Evolutionary conservation across 2,113 vertebrate species (phyloP), one percentile per base, ranked within the genome.

Genomic region (Pseudorasbora parva): DNA sequence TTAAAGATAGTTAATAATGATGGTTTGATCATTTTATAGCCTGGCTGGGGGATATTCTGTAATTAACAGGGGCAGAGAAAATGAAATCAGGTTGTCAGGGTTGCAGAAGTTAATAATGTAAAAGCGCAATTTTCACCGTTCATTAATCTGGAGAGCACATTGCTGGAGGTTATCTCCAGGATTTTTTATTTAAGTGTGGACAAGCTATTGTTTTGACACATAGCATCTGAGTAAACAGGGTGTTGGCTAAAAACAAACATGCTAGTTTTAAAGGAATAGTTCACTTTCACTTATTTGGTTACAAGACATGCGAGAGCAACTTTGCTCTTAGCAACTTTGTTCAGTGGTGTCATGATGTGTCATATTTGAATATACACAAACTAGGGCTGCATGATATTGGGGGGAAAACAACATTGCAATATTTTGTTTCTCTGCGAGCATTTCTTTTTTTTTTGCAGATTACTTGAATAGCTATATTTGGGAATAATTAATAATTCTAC

Each of bases 41-140:
- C 37, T 51, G 43, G 37, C 69, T 75, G 54, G 62, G 41, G 71
- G 71, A 85, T 59, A 73, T 69, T 77, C 51, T 81, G 57, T 81
- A 81, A 86, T 84, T 81, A 85, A 79, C 74, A 74, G 66, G 47
- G 71, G 30, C 43, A 64, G 57, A 57, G 68, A 27, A 79, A 85
- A 87, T 81, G 47, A 62, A 83, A 81, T 83, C 81, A 73, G 54
- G 80, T 74, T 74, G 79, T 82, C 73, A 43, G 54, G 68, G 81
- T 77, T 51, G 66, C 74, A 82, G 56, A 45, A 72, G 54, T 69
- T 86, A 86, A 86, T 83, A 78, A 82, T 77, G 21, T 64, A 76
- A 78, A 78, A 78, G 37, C n/a, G 43, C 27, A 59, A 81, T 69
- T 47, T 69, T 77, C 79, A 60, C 62, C 37, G 1, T 68, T 82